Base-by-base conservation (phyloP, 2,888 invertebrate species). In the Eulithis prunata region DNA sequence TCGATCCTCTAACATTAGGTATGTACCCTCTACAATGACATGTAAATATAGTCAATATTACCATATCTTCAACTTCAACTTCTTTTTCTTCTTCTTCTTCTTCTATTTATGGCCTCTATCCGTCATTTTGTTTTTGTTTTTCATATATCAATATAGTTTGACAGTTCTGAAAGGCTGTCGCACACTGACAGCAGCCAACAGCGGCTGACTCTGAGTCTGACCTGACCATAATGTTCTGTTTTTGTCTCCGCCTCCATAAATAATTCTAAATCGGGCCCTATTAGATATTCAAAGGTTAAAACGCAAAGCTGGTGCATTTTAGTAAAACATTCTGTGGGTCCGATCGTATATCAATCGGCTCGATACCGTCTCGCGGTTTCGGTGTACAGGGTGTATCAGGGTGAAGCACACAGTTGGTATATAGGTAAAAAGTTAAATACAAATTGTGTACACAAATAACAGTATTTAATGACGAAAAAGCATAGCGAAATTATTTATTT, bases 231-330 rank as follows among this genome's bases (percentile, higher is more conserved):
- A 81, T 84, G 91, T 90, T 87, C 91, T 88, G 90, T 90, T 91
- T 91, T 89, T 90, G 91, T 90, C 87, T 86, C 86, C 75, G 84
- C 78, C 78, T 38, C 54, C 83, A 92, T 91, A 91, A 91, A 91
- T 91, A 86, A 90, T 89, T 90, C 91, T 85, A 89, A 90, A 90
- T 88, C 89, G 88, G 87, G 82, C 82, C 88, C 87, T 89, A 91
- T 91, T 91, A 92, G 90, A 89, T 90, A 92, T 92, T 89, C 91
- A 90, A 86, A 87, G 90, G 90, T 89, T 88, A 85, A 87, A 87
- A 86, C 86, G 84, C 83, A 83, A 83, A 82, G 83, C 84, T 85
- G 87, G 85, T 89, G 89, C 88, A 90, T 89, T 90, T 86, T 84
- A 83, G 85, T 87, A 83, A 88, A 88, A 88, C 88, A 87, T 88